Evolutionary conservation across 2,888 invertebrate genomes (phyloP), one percentile per base, ranked within the genome.

Genomic region (Dryobota labecula): DNA sequence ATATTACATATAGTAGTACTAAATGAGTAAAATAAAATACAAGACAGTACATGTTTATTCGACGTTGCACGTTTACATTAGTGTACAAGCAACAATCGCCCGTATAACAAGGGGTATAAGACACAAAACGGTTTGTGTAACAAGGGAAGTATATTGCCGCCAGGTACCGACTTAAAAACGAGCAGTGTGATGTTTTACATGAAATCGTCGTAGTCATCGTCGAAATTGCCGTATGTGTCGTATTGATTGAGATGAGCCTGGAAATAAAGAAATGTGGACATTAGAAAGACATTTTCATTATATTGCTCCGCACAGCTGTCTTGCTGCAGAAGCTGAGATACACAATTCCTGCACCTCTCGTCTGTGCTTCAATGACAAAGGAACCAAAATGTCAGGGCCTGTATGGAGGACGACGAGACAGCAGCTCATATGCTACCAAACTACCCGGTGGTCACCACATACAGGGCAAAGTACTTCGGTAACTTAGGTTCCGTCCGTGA

Each of bases 191-290:
- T 76, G 86, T 89, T 66, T 96, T 98, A 98, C 98, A 98, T 98
- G 90, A 98, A 98, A 89, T 98, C 98, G 88, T 98, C 97, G 89
- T 96, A 98, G 67, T 98, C 98, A 73, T 96, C 96, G 77, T 97
- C 97, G 85, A 96, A 97, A 87, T 96, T 97, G 72, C 96, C 97
- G 83, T 97, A 97, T 71, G 97, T 96, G 86, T 97, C 97, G 90
- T 97, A 97, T 92, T 97, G 97, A 86, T 95, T 96, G 80, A 97
- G 96, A 83, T 97, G 97, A 66, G 96, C 96, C 97, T 97, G 96
- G 2, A 51, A 91, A 92, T 49, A 86, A 69, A 79, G 53, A 84
- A 73, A 54, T 0, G 0, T 1, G 0, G 2, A 38, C 3, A 56
- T 65, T 30, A 78, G 43, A 53, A 27, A 30, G 36, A 57, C 5